These are phyloP conservation scores for Passer montanus DNA, from an alignment of 2,113 vertebrate species.

Conservation along the genomic window DNA sequence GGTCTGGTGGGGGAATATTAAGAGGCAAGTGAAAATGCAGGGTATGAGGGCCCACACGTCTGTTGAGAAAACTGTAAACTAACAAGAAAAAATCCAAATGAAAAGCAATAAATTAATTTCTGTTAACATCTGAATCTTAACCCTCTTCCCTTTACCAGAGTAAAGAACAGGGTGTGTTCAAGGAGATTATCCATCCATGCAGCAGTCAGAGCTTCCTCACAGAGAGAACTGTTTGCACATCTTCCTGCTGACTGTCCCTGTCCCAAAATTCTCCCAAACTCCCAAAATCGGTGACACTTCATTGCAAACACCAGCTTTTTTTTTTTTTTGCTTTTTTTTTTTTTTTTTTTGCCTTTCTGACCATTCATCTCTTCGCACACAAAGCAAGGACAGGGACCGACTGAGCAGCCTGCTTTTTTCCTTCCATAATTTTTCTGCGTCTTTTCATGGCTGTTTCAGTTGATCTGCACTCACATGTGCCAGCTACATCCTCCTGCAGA, in stretches of 20 bases:
- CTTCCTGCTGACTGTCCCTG: not conserved
- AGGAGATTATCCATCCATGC: not conserved
- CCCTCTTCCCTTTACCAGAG: not conserved
- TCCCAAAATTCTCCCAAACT: no score
- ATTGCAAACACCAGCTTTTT: not conserved
- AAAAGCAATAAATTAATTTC: not conserved
- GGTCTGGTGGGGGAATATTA: not conserved
- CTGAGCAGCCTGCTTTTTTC: not conserved
- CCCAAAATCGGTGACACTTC: not conserved
- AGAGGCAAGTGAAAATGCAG: not conserved
- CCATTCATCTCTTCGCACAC: not conserved
- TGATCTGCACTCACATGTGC: fast-evolving
- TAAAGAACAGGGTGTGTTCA: not conserved
- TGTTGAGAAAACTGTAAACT: not conserved
- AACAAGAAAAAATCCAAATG: not conserved
- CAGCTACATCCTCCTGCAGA: not conserved
- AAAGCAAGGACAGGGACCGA: not conserved
- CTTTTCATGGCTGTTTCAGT: not conserved
- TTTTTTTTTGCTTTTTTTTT: no score
- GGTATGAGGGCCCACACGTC: fast-evolving
- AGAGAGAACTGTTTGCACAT: not conserved
- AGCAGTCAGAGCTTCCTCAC: not conserved
- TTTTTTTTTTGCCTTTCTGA: not conserved
- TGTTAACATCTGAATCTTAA: not conserved
- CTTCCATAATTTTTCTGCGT: not conserved